phyloP scores from a whole-genome alignment of 2,113 vertebrate species.

The Bubo blakistoni region DNA sequence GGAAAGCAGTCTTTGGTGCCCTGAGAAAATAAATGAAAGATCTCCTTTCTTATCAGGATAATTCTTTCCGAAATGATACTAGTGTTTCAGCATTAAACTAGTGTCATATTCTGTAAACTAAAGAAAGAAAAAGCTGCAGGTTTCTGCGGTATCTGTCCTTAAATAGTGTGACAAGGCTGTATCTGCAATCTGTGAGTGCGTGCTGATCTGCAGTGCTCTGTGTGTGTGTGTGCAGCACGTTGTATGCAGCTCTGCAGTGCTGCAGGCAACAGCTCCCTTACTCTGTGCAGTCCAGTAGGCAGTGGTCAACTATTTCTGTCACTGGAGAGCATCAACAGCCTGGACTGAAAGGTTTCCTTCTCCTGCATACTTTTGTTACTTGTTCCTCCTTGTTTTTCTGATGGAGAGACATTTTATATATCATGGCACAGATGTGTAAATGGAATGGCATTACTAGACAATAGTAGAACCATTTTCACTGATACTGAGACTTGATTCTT shows the following conservation, averaged over 20 bases:
- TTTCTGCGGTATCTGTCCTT: not conserved
- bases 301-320: not conserved
- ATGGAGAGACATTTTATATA: not conserved
- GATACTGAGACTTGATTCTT: not conserved
- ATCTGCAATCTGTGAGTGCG: not conserved
- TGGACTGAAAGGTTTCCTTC: not conserved
- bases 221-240: not conserved
- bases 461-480: not conserved
- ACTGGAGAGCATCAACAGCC: not conserved
- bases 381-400: not conserved
- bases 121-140: not conserved
- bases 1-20: not conserved
- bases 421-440: not conserved
- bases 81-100: not conserved
- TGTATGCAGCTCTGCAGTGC: not conserved
- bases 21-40: not conserved
- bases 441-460: not conserved
- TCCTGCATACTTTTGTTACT: not conserved
- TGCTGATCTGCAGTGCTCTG: slow-evolving; percentile 6
- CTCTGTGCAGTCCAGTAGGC: rapidly evolving
- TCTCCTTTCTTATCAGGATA: not conserved
- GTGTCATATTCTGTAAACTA: not conserved
- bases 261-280: not conserved
- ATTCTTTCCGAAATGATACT: not conserved
- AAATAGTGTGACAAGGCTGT: not conserved